Percentiles rank a stretch among this genome's conserved stretches.
These are phyloP conservation scores for Anolis carolinensis DNA, from an alignment of 2,113 vertebrate species.

Conservation along the genomic window DNA sequence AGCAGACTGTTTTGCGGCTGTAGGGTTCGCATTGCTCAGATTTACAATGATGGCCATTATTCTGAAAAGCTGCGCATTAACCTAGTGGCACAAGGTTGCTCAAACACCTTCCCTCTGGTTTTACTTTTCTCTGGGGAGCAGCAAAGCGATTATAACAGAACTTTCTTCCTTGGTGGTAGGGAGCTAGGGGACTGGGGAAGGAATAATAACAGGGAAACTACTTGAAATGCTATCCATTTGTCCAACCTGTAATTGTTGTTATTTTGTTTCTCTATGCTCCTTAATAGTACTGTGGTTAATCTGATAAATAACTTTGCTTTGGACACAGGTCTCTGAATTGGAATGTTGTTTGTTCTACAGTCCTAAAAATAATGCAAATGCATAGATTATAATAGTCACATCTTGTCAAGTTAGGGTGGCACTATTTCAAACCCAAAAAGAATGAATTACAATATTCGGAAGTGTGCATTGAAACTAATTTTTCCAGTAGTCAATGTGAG, in stretches of 20 bases:
- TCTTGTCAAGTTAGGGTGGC: neutral
- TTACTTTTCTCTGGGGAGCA: conserved; percentile 64
- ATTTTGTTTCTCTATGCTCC: neutral
- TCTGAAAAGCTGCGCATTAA: conserved; percentile 63
- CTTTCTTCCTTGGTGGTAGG: conserved; percentile 30
- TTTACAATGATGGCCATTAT: conserved; percentile 70
- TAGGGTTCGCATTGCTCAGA: conserved; percentile 63
- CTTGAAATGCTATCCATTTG: conserved; percentile 31
- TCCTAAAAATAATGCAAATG: conserved; percentile 22
- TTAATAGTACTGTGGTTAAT: neutral
- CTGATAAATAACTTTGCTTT: neutral
- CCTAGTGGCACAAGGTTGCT: conserved; percentile 68
- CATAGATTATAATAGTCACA: neutral
- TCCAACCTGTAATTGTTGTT: neutral
- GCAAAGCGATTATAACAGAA: conserved; percentile 27
- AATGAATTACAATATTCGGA: neutral
- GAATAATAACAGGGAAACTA: conserved; percentile 35
- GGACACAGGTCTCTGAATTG: neutral
- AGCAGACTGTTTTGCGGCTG: conserved; percentile 68
- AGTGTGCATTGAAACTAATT: neutral
- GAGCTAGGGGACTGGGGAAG: conserved; percentile 28
- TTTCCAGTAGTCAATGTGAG: neutral
- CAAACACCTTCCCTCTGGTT: conserved; percentile 68
- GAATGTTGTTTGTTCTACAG: neutral
- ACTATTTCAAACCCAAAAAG: neutral